These are phyloP conservation scores for Zoanthus sociatus DNA, from an alignment of 92 coral and sea anemone genomes.

Conservation along the genomic window DNA sequence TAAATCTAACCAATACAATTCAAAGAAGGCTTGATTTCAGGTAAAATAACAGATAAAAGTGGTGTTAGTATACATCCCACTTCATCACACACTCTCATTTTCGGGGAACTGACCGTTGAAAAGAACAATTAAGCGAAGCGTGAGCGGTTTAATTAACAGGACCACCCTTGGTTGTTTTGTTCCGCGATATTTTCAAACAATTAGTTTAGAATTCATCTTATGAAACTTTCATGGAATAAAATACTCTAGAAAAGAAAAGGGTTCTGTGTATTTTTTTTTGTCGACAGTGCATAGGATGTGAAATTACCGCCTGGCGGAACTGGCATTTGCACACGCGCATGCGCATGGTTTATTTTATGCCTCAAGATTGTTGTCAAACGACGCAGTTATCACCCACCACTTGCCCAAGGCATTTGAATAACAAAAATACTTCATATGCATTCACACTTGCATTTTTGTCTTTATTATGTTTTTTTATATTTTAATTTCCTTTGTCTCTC, in stretches of 20 bases:
- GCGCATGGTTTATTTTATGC: constrained; percentile 3
- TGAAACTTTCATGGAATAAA: constrained; percentile 12
- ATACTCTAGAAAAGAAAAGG: background rate
- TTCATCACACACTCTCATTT: constrained; percentile 23
- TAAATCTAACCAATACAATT: constrained; percentile 31
- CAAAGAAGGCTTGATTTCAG: constrained; percentile 35
- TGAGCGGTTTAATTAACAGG: constrained; percentile 21
- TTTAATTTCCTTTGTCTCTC: too few species aligned
- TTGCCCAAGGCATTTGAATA: background rate
- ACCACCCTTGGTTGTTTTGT: constrained; percentile 42
- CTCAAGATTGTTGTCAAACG: constrained; percentile 13
- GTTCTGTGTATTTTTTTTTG: background rate
- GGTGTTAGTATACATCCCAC: constrained; percentile 6
- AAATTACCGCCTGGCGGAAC: constrained; percentile 76
- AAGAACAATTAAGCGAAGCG: constrained; percentile 20
- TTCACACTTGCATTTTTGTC: background rate
- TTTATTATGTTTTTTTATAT: background rate
- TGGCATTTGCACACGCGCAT: constrained; percentile 38
- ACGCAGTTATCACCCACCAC: background rate
- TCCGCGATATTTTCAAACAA: constrained; percentile 22
- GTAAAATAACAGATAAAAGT: constrained; percentile 27
- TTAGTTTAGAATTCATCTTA: constrained; percentile 27
- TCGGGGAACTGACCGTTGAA: constrained; percentile 6
- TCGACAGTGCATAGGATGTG: constrained; percentile 39
- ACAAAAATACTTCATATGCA: background rate